Conservation (phyloP, 2,797 vertebrate genomes). For the Acestrorhynchus altus region DNA sequence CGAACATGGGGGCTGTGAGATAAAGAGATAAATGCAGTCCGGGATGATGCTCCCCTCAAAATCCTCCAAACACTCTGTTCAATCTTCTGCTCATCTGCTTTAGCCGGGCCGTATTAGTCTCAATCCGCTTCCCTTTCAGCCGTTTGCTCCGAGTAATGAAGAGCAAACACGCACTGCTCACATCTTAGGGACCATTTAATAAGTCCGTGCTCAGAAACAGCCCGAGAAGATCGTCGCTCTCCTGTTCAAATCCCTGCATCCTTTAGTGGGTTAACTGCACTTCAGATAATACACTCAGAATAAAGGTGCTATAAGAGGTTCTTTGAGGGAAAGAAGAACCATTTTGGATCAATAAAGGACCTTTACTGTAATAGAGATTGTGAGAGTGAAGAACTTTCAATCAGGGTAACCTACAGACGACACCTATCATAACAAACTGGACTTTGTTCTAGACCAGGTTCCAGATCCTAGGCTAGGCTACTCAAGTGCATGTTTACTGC, state of each 20-base stretch:
- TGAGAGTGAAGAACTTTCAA: too few species aligned
- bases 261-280: too few species aligned
- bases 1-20: slow-evolving; percentile 29
- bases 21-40: slow-evolving; percentile 19
- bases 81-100: slow-evolving; percentile 34
- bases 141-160: slow-evolving; percentile 4
- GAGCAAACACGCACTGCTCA: background rate
- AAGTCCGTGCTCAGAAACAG: background rate
- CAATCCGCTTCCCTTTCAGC: slow-evolving; percentile 19
- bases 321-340: too few species aligned
- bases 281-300: too few species aligned
- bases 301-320: too few species aligned
- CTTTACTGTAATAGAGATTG: too few species aligned
- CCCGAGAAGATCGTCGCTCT: background rate
- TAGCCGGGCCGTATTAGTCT: slow-evolving; percentile 23
- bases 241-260: background rate
- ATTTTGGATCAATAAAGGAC: too few species aligned
- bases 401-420: too few species aligned
- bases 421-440: too few species aligned
- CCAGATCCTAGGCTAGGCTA: too few species aligned
- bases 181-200: slow-evolving; percentile 1
- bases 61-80: slow-evolving; percentile 15
- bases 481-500: too few species aligned
- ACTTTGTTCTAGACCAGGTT: too few species aligned
- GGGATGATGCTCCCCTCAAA: slow-evolving; percentile 29